These are phyloP conservation scores for Isaurus tuberculatus DNA, from an alignment of 92 coral and sea anemone species.

Conservation along the genomic window DNA sequence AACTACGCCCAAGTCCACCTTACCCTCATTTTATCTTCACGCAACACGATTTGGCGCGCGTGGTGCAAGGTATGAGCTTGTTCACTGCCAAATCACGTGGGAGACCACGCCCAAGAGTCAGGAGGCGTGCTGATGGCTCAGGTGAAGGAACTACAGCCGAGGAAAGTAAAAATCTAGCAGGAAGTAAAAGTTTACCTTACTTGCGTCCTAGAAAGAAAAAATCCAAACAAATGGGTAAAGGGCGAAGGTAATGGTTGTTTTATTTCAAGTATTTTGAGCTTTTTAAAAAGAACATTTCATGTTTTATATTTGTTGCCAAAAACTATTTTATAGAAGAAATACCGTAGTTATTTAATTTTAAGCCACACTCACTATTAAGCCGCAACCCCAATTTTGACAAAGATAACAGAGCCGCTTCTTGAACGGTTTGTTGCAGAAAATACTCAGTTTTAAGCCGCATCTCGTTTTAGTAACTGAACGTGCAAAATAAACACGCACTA, in stretches of 20 bases:
- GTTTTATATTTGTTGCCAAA: no score
- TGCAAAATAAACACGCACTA: no score
- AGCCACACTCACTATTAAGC: no score
- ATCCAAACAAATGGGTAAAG: constrained; percentile 1
- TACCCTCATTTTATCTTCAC: constrained; percentile 96
- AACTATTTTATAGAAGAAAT: no score
- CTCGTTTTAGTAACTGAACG: no score
- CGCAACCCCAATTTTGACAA: no score
- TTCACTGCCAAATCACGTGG: constrained; percentile 86
- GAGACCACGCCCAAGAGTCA: constrained; percentile 83
- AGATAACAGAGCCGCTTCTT: no score
- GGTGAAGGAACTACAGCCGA: constrained; percentile 18
- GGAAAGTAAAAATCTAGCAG: background rate
- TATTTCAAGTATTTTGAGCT: background rate
- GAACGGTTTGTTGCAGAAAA: no score
- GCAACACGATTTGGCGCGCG: constrained; percentile 91
- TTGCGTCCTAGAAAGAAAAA: constrained; percentile 19
- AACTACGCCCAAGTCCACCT: constrained; percentile 91
- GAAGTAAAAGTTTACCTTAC: constrained; percentile 30
- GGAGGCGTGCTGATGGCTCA: constrained; percentile 65
- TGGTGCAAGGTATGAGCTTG: constrained; percentile 86
- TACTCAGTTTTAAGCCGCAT: no score
- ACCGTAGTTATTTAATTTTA: no score
- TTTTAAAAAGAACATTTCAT: background rate
- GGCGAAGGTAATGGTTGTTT: constrained; percentile 33